phyloP scores from a whole-genome alignment of 2,113 vertebrate species.

The Alligator mississippiensis region DNA sequence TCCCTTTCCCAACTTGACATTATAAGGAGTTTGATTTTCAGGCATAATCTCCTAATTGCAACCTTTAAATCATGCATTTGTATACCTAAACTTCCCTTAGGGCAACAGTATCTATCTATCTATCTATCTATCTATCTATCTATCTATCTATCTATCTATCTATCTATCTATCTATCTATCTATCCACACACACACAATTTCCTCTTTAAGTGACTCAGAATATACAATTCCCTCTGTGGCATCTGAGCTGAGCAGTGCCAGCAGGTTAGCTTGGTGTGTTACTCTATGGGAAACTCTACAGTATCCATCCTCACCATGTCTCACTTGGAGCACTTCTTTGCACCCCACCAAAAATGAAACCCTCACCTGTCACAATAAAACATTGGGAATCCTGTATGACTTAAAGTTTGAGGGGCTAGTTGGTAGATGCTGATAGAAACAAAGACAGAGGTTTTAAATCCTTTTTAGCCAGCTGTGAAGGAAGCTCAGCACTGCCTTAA shows the following conservation, averaged over 20 bases:
- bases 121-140: too few species aligned
- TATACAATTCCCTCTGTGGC: neutral
- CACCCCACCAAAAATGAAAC: neutral
- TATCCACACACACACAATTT: neutral
- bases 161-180: too few species aligned
- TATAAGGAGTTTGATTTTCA: neutral
- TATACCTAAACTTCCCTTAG: too few species aligned
- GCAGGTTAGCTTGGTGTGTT: neutral
- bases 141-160: too few species aligned
- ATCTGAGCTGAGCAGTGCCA: neutral
- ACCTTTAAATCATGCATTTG: too few species aligned
- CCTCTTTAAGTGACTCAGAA: neutral
- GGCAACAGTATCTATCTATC: too few species aligned
- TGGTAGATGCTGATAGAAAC: neutral
- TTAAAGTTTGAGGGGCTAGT: neutral
- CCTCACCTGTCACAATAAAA: neutral
- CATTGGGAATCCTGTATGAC: neutral
- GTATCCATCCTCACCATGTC: neutral
- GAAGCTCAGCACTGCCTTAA: neutral
- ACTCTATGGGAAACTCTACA: neutral
- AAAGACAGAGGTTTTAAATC: neutral
- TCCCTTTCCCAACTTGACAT: neutral
- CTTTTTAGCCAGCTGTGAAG: neutral
- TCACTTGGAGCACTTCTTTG: neutral
- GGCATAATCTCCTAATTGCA: neutral